Base-by-base conservation (phyloP, 2,888 invertebrate genomes). In the Salticus scenicus region DNA sequence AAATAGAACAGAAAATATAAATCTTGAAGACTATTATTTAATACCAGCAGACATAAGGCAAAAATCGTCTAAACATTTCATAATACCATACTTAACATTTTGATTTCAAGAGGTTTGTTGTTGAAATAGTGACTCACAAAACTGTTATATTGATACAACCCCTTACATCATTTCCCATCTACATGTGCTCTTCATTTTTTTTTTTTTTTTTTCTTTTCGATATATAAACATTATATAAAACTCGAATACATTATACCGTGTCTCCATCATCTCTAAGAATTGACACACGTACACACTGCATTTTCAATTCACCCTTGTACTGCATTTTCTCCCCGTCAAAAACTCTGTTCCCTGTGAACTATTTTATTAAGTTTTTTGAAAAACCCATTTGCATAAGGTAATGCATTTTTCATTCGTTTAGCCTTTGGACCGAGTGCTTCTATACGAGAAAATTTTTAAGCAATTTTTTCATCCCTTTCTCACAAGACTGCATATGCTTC, bases 391-490 rank as follows among this genome's bases (percentile, higher is more conserved):
- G 70, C 70, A 70, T 70, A 70, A 70, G 42, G 70, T 70, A 70
- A 70, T 70, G 70, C 70, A 70, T 70, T 70, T 70, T 70, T 70
- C 70, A 70, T 70, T 70, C 70, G 70, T 70, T 70, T 70, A 70
- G 41, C 70, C 42, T 70, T 70, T 70, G 42, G 37, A 70, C 70
- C 42, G 41, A 28, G 28, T n/a, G 69, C 63, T 27, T 8, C 28
- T 27, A 66, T 70, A 14, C 20, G 24, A 67, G 67, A 12, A 33
- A 67, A 27, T 37, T 37, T 67, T 67, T 37, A 31, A 28, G 20
- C 7, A 70, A 20, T 69, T 42, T 42, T 42, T 42, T 42, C 28
- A 17, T 27, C 28, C 7, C 37, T 70, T 17, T 31, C 31, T 67
- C 31, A 30, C 7, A 14, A 17, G 41, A 17, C 33, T 24, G n/a